phyloP scores from a whole-genome alignment of 1,140 invertebrate species.

The Dolichoris vasculosae region DNA sequence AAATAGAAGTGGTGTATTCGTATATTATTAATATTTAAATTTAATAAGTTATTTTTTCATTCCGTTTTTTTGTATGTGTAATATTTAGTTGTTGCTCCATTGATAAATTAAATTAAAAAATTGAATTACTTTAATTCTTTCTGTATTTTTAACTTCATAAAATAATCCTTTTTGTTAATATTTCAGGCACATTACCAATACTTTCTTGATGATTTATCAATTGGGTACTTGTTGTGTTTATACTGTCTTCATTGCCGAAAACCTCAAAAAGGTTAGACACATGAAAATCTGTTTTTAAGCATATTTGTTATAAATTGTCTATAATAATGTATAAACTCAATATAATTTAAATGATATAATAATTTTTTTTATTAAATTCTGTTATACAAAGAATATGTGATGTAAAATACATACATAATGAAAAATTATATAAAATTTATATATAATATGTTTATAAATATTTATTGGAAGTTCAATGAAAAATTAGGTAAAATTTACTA shows the following conservation, averaged over 20 bases:
- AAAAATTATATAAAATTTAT: too few species aligned
- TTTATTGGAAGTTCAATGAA: too few species aligned
- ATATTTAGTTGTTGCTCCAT: background rate
- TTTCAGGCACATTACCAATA: slow-evolving; percentile 77
- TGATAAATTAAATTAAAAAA: background rate
- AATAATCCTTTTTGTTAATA: slow-evolving; percentile 44
- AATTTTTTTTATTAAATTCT: too few species aligned
- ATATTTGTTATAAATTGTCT: too few species aligned
- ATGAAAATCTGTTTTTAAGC: too few species aligned
- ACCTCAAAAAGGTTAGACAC: slow-evolving; percentile 78
- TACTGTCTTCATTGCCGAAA: slow-evolving; percentile 87
- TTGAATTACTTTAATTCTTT: background rate
- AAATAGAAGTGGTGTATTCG: background rate
- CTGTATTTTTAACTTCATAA: background rate
- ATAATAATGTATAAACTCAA: too few species aligned
- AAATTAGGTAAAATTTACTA: too few species aligned
- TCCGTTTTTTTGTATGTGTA: too few species aligned
- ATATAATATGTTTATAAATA: too few species aligned
- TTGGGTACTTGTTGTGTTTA: slow-evolving; percentile 93
- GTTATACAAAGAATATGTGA: too few species aligned
- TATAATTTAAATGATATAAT: too few species aligned
- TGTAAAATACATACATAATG: too few species aligned
- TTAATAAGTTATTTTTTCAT: background rate
- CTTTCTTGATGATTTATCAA: slow-evolving; percentile 87
- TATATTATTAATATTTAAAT: background rate